Evolutionary conservation across 2,888 invertebrate species (phyloP), one percentile per base, ranked within the genome.

Genomic region (Sphinx pinastri): DNA sequence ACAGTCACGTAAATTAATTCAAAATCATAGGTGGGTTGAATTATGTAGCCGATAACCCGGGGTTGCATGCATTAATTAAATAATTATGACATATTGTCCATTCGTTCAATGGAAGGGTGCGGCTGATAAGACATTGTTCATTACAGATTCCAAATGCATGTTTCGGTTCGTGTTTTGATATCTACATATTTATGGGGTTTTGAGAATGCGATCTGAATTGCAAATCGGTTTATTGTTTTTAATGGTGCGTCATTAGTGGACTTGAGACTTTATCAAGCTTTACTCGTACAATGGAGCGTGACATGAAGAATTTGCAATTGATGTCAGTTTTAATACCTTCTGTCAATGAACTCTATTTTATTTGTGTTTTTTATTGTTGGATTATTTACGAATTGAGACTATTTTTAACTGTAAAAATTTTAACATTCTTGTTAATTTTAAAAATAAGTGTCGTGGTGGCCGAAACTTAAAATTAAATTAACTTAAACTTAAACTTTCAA

Each of bases 81-180:
- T 92, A 93, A 93, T 93, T 93, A 92, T 91, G 91, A 92, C 92
- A 92, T 92, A 93, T 93, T 92, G 92, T 92, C 82, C 83, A 89
- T 87, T 86, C 88, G 85, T 88, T 89, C 88, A 90, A 92, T 91
- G 86, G 86, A 81, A 87, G 88, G 90, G 90, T 81, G 86, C 77
- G 77, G 69, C 84, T 85, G 93, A 93, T 93, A 93, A 91, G 88
- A 67, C 19, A 14, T n/a, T 38, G 75, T 80, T 86, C 83, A 88
- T 89, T 88, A 83, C 76, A 79, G 76, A 88, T 89, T 87, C 88
- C 70, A 75, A 76, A 82, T 81, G 84, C 81, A 77, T 83, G 81
- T 80, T 83, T 75, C 75, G 69, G 51, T 69, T 71, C 63, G 51
- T 68, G 47, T 58, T 68, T 68, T 68, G 55, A 31, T 68, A 68